Base-by-base conservation (phyloP, 2,888 invertebrate genomes). In the Ceratothoa steindachneri region DNA sequence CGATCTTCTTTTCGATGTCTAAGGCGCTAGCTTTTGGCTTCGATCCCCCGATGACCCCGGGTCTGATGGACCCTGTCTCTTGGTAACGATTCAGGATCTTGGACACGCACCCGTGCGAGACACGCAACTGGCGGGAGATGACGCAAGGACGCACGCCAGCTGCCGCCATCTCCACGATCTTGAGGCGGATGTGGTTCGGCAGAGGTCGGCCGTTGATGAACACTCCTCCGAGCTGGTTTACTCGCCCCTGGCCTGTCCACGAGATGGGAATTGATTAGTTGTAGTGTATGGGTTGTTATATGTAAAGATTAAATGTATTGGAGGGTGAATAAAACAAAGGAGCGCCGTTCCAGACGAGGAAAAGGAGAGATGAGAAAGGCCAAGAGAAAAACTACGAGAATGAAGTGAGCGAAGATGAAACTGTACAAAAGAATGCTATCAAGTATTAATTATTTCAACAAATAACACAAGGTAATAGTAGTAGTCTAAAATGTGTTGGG, bases 191-290 rank as follows among this genome's bases (percentile, higher is more conserved):
- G 85, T 96, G 95, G 85, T 96, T 95, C n/a, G 98, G 97, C 79
- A 98, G 87, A 0, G 97, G 97, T 30, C 97, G 90, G 0, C 98
- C 98, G 85, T 98, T 98, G 85, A 97, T 97, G 86, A 97, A 97
- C 64, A 97, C 95, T 60, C 97, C 97, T 74, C 97, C 97, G 70
- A 97, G 88, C 86, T 97, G 97, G 85, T 97, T 97, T 64, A 78
- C 78, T 64, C 78, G 75, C 12, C 78, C 78, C 68, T 78, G 78
- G 51, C 78, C 78, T 78, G 71, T 69, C 15, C n/a, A 2, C n/a
- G 53, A 31, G 19, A 30, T 27, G 30, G 27, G 67, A 12, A 28
- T n/a, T n/a, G n/a, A n/a, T n/a, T n/a, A n/a, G n/a, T n/a, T n/a
- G n/a, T n/a, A n/a, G n/a, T n/a, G n/a, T n/a, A n/a, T n/a, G n/a